Conservation (phyloP, 2,888 invertebrate genomes). For the Trissolcus japonicus region DNA sequence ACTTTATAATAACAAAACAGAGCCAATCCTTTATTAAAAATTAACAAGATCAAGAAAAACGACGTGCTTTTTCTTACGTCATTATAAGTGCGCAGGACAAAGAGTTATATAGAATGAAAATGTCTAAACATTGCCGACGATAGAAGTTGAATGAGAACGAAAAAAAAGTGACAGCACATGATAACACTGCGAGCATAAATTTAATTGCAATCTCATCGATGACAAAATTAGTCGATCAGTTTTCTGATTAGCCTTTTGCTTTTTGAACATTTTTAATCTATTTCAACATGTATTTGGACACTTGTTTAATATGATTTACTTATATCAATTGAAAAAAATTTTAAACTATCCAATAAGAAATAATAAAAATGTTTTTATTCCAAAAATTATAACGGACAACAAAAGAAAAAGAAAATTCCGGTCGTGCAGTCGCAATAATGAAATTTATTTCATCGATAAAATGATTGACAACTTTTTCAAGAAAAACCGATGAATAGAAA, state of each 20-base stretch:
- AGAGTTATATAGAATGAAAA: constrained; percentile 56
- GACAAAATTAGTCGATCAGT: constrained; percentile 38
- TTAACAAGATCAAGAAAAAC: constrained; percentile 26
- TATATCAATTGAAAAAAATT: no score
- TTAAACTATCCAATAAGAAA: no score
- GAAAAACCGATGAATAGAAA: constrained; percentile 42
- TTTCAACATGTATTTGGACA: not conserved
- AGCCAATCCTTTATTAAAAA: not conserved
- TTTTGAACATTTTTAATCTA: not conserved
- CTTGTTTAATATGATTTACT: no score
- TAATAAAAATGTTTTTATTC: no score
- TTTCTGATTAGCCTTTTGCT: constrained; percentile 18
- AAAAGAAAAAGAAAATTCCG: not conserved
- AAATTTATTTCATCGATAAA: constrained; percentile 27
- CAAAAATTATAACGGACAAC: not conserved
- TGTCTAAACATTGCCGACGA: constrained; percentile 54
- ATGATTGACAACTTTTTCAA: constrained; percentile 47
- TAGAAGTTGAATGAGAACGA: constrained; percentile 49
- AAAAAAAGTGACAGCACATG: constrained; percentile 42
- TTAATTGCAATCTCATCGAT: constrained; percentile 50
- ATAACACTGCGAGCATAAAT: constrained; percentile 49
- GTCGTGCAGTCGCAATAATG: constrained; percentile 23
- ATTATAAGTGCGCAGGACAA: constrained; percentile 56
- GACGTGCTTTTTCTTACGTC: constrained; percentile 58
- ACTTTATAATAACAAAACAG: not conserved